A percentile compares a stretch with the other conserved stretches of the same genome.
Conservation (phyloP, 2,888 invertebrate genomes). For the Meiosimyza platycephala region DNA sequence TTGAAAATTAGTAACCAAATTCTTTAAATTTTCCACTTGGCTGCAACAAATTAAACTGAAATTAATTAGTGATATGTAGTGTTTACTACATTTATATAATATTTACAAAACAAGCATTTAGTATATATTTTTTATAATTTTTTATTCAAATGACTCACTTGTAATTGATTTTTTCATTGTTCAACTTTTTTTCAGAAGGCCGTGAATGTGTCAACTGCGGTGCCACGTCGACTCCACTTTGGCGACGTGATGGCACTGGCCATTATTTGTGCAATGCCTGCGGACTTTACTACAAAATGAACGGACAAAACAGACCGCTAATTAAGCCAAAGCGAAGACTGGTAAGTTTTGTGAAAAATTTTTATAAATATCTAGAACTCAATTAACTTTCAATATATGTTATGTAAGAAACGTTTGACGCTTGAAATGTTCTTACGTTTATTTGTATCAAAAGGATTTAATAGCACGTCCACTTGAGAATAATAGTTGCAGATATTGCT, state of each 20-base stretch:
- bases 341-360: constrained; percentile 80
- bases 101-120: background rate
- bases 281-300: constrained; percentile 99
- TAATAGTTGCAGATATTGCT: too few relatives aligned
- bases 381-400: too few relatives aligned
- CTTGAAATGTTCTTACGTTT: too few relatives aligned
- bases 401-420: too few relatives aligned
- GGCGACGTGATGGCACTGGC: constrained; percentile 96
- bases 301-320: constrained; percentile 97
- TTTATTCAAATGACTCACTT: background rate
- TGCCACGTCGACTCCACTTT: constrained; percentile 96
- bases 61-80: background rate
- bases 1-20: constrained; percentile 15
- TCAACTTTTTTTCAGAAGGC: constrained; percentile 77
- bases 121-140: background rate
- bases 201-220: constrained; percentile 99
- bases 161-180: background rate
- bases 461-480: too few relatives aligned
- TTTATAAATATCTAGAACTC: too few relatives aligned
- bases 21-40: background rate
- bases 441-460: too few relatives aligned
- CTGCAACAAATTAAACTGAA: background rate
- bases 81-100: background rate
- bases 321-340: constrained; percentile 99
- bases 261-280: constrained; percentile 99